Base-by-base conservation (phyloP, 2,888 invertebrate species). In the Xestia sexstrigata region DNA sequence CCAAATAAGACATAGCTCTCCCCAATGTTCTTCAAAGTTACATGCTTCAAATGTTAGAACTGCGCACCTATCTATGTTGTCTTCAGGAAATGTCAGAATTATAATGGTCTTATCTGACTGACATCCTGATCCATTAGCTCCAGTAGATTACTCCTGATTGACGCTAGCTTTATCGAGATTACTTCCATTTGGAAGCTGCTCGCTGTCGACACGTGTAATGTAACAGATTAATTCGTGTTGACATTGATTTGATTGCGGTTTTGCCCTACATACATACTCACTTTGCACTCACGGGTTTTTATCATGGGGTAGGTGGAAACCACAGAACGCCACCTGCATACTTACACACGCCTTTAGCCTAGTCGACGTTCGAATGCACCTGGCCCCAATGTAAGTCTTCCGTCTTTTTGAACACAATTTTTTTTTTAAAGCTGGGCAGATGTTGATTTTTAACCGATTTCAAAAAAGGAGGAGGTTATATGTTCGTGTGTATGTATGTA, bases 81-180 rank as follows among this genome's bases (percentile, higher is more conserved):
- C 17, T 74, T 55, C 74, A 58, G 55, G 75, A 58, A 74, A 58
- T 74, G 55, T 35, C 75, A 45, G 17, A 45, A 58, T 20, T 45
- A 58, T 35, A 20, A 45, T 45, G 15, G 74, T 45, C 45, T 58
- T 45, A 75, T 75, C 75, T 58, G 15, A 20, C 5, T 58, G 15
- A 45, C 55, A 26, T 74, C 55, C 45, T 74, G 45, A 74, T 74
- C 55, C 45, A 58, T 74, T 74, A 58, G 7, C 26, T 75, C 55
- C 75, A 58, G 45, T 20, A 17, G 58, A 75, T 75, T 45, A 58
- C 45, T 45, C 45, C 30, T 58, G 15, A 13, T n/a, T 75, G 74
- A 76, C 76, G 58, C 15, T 20, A n/a, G 35, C n/a, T 35, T 47
- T 49, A 76, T 15, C 20, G 9, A 30, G 49, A 49, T 75, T 13